Percentiles rank a stretch among this genome's conserved stretches.
These are phyloP conservation scores for Ianthella basta DNA, from an alignment of 37 sponge, comb jelly and placozoan genomes.

Conservation along the genomic window DNA sequence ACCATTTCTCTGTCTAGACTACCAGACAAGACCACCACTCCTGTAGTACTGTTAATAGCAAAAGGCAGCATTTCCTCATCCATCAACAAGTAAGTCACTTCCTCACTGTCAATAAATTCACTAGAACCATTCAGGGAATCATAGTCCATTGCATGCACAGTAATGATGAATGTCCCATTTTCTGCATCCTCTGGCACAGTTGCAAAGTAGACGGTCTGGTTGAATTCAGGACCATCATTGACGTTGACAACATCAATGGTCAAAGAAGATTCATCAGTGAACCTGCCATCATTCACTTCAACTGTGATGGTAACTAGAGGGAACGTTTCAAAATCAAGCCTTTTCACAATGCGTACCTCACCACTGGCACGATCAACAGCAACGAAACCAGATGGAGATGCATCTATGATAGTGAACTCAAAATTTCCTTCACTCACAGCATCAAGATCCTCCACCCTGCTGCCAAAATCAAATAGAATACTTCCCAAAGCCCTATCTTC, in stretches of 20 bases:
- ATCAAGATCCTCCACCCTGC: constrained; percentile 61
- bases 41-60: constrained; percentile 1
- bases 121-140: background rate
- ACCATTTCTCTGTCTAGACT: constrained; percentile 6
- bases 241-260: background rate
- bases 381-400: constrained; percentile 31
- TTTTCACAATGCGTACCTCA: constrained; percentile 12
- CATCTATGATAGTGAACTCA: constrained; percentile 50
- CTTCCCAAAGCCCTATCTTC: background rate
- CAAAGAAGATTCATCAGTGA: background rate
- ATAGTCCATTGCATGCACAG: constrained; percentile 1
- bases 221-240: constrained; percentile 25
- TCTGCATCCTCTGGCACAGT: constrained; percentile 9
- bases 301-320: constrained; percentile 13
- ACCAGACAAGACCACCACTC: background rate
- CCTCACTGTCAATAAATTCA: background rate
- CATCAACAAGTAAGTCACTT: background rate
- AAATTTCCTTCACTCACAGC: constrained; percentile 45
- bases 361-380: constrained; percentile 52
- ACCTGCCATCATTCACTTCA: constrained; percentile 23
- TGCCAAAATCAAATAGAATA: constrained; percentile 19
- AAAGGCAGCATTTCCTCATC: constrained; percentile 1
- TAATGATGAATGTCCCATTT: background rate
- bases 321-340: constrained; percentile 18
- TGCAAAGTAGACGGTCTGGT: background rate